Evolutionary conservation across 1,140 invertebrate species (phyloP), one percentile per base, ranked within the genome.

Genomic region (Magallana gigas): DNA sequence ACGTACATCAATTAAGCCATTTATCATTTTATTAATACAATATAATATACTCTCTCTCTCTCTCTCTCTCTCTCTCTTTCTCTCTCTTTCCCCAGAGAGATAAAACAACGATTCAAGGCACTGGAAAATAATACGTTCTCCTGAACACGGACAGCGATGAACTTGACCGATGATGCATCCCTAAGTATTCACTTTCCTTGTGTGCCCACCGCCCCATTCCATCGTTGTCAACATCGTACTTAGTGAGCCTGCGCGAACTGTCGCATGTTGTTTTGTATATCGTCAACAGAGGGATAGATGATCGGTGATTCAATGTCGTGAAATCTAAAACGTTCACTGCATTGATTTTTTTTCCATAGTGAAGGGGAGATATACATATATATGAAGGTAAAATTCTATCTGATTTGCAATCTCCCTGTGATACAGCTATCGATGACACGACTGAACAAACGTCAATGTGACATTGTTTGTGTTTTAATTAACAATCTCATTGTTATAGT

Each of bases 281-380:
- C 8, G 68, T 29, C 14, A 29, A 76, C 11, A 23, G 8, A 18
- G 23, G 64, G 64, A 68, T 68, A 6, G 64, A 76, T 8, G 23
- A 18, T 48, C 23, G 68, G 36, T 76, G 68, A 76, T 48, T 76
- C 68, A 76, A 76, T 76, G 68, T 76, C 68, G 18, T 36, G 36
- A 76, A 76, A 76, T 76, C 68, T 76, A 76, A 8, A 68, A 36
- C 29, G 36, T 48, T 48, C 2, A 48, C 36, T 4, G 68, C 23
- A 76, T 76, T 76, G 29, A 36, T 76, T 76, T 64, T 62, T 62
- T 36, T 76, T 29, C 36, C 23, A 29, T 76, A 48, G 68, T 76
- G 23, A 29, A 29, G 11, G 36, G 60, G 12, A 76, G 11, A 23
- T 29, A 23, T 29, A 12, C 12, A 29, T 12, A 12, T 23, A 12